phyloP scores from a whole-genome alignment of 2,797 vertebrate species.

The Nyctalus aviator region DNA sequence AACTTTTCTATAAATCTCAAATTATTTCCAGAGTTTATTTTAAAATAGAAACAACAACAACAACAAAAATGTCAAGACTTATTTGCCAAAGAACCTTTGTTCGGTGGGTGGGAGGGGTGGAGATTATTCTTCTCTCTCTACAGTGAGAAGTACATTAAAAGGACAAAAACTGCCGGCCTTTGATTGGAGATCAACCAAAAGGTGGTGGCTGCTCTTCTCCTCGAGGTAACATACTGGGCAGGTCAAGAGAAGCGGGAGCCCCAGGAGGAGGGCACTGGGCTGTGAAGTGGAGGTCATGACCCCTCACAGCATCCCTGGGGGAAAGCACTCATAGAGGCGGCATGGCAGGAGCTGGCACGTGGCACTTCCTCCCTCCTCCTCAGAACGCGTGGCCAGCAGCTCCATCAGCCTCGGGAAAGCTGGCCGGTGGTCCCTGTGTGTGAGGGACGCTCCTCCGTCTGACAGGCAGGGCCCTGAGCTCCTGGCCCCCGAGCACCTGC shows the following conservation, averaged over 20 bases:
- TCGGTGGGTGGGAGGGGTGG: background rate
- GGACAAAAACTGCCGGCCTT: background rate
- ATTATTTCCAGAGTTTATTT: slow-evolving; percentile 36
- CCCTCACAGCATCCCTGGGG: background rate
- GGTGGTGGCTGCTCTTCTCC: background rate
- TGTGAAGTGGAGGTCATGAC: background rate
- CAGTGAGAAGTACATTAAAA: background rate
- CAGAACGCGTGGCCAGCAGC: background rate
- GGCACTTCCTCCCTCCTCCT: background rate
- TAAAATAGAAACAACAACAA: background rate
- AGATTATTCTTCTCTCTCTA: background rate
- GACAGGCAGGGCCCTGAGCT: background rate
- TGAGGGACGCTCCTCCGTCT: background rate
- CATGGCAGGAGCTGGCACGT: accelerated
- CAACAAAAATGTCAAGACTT: background rate
- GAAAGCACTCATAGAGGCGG: background rate
- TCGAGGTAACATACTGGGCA: background rate
- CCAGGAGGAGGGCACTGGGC: background rate
- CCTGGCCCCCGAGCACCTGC: background rate
- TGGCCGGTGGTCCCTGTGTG: background rate
- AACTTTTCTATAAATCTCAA: slow-evolving; percentile 29
- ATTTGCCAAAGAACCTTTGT: background rate
- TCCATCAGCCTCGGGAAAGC: background rate
- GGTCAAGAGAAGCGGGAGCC: background rate
- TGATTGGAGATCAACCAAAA: background rate